Evolutionary conservation across 2,888 invertebrate genomes (phyloP).

Genomic region (Galeopsomyia nigrocyanea): DNA sequence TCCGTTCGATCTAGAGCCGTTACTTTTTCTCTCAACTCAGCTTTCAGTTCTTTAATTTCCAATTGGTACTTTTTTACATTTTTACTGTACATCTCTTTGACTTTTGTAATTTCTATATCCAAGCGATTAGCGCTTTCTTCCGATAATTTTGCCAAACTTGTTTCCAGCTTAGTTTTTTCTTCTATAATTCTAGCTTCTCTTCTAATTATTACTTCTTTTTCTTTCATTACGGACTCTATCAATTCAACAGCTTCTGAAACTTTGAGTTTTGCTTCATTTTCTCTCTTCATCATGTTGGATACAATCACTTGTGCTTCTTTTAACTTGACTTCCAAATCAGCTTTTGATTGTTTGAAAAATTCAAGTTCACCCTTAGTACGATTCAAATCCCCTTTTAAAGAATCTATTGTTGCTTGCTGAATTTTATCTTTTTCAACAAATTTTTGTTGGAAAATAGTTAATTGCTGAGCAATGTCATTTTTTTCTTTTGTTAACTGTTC

Average conservation of each 20-base stretch:
- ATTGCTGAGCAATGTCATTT: slow-evolving; percentile 68
- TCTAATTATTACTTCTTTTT: slow-evolving; percentile 72
- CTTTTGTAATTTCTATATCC: slow-evolving; percentile 73
- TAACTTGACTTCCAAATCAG: slow-evolving; percentile 68
- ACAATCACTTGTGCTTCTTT: slow-evolving; percentile 65
- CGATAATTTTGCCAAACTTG: slow-evolving; percentile 53
- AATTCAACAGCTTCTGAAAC: slow-evolving; percentile 73
- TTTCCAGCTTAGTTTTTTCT: slow-evolving; percentile 58
- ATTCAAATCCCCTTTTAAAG: slow-evolving; percentile 56
- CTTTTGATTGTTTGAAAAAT: slow-evolving; percentile 53
- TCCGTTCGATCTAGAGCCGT: slow-evolving; percentile 70
- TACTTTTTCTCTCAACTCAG: slow-evolving; percentile 73
- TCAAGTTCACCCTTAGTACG: slow-evolving; percentile 60
- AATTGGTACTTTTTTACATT: slow-evolving; percentile 73
- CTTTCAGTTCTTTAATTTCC: slow-evolving; percentile 73
- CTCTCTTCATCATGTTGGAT: slow-evolving; percentile 67
- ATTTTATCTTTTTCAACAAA: slow-evolving; percentile 53
- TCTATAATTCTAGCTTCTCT: slow-evolving; percentile 66
- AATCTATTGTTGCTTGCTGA: slow-evolving; percentile 52
- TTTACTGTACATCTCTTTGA: slow-evolving; percentile 73
- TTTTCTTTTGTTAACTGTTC: slow-evolving; percentile 67
- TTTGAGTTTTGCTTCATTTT: slow-evolving; percentile 71
- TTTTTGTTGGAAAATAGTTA: slow-evolving; percentile 50
- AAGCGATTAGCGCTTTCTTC: slow-evolving; percentile 61
- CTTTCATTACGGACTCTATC: slow-evolving; percentile 72